A percentile compares a stretch with the other conserved stretches of the same genome.
Evolutionary conservation across 1,140 invertebrate genomes (phyloP).

Genomic region (Brachionus paranguensis): DNA sequence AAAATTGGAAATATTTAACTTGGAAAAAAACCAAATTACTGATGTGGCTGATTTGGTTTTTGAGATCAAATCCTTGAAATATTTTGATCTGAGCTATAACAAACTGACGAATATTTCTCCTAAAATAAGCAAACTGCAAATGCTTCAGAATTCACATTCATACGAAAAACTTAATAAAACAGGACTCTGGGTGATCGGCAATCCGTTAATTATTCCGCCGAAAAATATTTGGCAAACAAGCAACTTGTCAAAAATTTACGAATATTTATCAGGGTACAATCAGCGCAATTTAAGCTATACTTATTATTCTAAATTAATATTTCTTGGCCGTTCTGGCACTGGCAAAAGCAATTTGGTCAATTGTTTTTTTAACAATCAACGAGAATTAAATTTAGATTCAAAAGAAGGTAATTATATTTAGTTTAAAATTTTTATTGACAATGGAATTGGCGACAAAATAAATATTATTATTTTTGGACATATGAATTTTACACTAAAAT

Average conservation of each 20-base stretch:
- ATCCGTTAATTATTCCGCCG: conserved; percentile 51
- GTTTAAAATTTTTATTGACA: background rate
- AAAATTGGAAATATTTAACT: conserved; percentile 47
- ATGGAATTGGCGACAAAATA: background rate
- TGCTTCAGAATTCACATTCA: conserved; percentile 47
- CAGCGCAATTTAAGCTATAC: conserved; percentile 51
- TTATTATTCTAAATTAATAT: conserved; percentile 49
- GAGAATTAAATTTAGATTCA: conserved; percentile 39
- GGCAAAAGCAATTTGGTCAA: conserved; percentile 29
- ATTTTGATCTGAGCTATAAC: conserved; percentile 48
- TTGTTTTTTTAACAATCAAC: conserved; percentile 4
- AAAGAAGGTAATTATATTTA: conserved; percentile 41
- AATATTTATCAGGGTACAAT: conserved; percentile 49
- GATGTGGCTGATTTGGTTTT: conserved; percentile 47
- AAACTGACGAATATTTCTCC: conserved; percentile 46
- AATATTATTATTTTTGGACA: too few relatives aligned
- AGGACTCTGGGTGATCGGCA: conserved; percentile 54
- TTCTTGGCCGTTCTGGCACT: conserved; percentile 46
- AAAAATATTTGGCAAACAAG: conserved; percentile 51
- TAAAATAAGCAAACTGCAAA: conserved; percentile 45
- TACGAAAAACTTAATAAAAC: conserved; percentile 48
- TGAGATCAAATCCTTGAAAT: conserved; percentile 45
- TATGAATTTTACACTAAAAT: too few relatives aligned
- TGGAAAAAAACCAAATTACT: conserved; percentile 49
- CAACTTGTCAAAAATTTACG: conserved; percentile 49